These are phyloP conservation scores for Hestina assimilis DNA, from an alignment of 1,140 invertebrate genomes.

Conservation along the genomic window DNA sequence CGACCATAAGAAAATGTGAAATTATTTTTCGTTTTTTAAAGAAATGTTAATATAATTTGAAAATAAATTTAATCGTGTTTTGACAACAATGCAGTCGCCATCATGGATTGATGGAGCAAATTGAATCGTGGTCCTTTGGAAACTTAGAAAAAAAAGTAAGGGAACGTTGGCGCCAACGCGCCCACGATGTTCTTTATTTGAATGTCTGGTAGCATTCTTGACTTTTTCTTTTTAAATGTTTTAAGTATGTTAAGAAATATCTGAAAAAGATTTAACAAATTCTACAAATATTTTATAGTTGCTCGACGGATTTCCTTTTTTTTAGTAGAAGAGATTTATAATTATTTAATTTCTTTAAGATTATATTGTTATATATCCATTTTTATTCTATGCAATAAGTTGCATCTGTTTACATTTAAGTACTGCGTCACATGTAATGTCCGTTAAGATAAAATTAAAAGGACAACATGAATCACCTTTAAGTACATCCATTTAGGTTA, in stretches of 20 bases:
- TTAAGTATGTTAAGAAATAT: slow-evolving; percentile 24
- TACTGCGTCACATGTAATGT: not conserved
- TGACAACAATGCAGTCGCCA: slow-evolving; percentile 25
- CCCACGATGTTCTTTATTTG: slow-evolving; percentile 55
- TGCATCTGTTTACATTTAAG: no score
- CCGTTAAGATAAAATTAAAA: slow-evolving; percentile 3
- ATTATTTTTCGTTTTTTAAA: not conserved
- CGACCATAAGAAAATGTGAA: no score
- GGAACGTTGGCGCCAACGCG: slow-evolving; percentile 71
- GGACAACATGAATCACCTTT: not conserved
- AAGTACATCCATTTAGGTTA: not conserved
- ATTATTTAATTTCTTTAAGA: not conserved
- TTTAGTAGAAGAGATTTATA: not conserved
- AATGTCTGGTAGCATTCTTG: slow-evolving; percentile 44
- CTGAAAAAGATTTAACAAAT: slow-evolving; percentile 17
- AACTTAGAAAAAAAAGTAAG: slow-evolving; percentile 48
- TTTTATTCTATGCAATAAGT: no score
- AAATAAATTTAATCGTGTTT: not conserved
- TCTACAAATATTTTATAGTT: slow-evolving; percentile 11
- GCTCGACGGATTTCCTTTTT: not conserved
- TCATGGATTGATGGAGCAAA: slow-evolving; percentile 42
- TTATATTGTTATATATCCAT: no score
- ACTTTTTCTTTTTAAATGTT: slow-evolving; percentile 30
- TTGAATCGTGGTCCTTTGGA: slow-evolving; percentile 43
- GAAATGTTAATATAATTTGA: not conserved